phyloP scores from a whole-genome alignment of 2,888 invertebrate genomes.

The Polyommatus icarus region DNA sequence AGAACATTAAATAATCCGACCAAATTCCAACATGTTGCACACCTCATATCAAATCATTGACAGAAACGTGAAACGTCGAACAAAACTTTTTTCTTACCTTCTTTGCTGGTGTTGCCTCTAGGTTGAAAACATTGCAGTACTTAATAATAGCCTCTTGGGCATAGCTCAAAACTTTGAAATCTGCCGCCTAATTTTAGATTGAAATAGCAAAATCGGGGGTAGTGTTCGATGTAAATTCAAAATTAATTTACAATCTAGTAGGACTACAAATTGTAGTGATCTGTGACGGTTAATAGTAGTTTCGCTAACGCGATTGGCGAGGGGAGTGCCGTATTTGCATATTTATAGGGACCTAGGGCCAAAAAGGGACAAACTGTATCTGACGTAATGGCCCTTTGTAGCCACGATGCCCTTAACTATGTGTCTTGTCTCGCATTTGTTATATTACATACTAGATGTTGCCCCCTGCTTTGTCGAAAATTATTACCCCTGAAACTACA shows the following conservation, averaged over 20 bases:
- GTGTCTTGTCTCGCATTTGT: neutral
- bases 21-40: too few relatives aligned
- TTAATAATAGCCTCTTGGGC: too few relatives aligned
- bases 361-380: conserved; percentile 61
- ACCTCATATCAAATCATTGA: too few relatives aligned
- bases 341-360: conserved; percentile 70
- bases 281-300: conserved; percentile 53
- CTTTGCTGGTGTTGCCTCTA: too few relatives aligned
- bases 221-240: neutral
- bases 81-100: too few relatives aligned
- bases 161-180: too few relatives aligned
- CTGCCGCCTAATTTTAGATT: too few relatives aligned
- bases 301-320: conserved; percentile 75
- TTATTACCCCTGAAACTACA: neutral
- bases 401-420: conserved; percentile 34
- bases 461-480: neutral
- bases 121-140: too few relatives aligned
- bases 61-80: too few relatives aligned
- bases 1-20: too few relatives aligned
- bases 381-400: conserved; percentile 71
- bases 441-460: neutral
- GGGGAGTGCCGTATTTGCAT: conserved; percentile 76
- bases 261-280: conserved; percentile 63
- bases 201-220: too few relatives aligned
- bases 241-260: conserved; percentile 47